A percentile compares a stretch with the other conserved stretches of the same genome.
Conservation (phyloP, 2,888 invertebrate species). For the Proisotoma minuta region DNA sequence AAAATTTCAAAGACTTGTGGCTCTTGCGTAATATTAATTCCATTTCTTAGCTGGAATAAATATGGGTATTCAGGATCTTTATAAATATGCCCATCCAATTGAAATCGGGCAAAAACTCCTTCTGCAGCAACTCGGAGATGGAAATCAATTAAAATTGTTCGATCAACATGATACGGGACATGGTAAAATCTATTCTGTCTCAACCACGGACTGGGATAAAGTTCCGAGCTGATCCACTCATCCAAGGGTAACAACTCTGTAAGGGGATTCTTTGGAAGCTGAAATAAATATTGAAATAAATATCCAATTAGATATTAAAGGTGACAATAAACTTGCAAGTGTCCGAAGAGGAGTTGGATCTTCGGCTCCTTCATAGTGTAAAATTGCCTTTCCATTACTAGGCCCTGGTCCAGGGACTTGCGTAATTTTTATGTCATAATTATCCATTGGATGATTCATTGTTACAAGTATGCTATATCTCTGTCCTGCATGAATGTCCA, state of each 20-base stretch:
- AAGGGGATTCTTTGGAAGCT: too few relatives aligned
- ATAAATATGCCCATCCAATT: slow-evolving; percentile 29
- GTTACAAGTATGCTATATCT: slow-evolving; percentile 28
- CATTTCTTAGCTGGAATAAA: slow-evolving; percentile 14
- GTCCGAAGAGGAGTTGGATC: slow-evolving; percentile 20
- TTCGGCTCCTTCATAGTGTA: slow-evolving; percentile 23
- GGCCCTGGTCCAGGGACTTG: slow-evolving; percentile 28
- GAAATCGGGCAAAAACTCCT: slow-evolving; percentile 7
- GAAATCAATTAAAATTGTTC: slow-evolving; percentile 23
- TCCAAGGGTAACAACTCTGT: too few relatives aligned
- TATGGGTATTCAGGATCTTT: slow-evolving; percentile 29
- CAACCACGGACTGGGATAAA: slow-evolving; percentile 21
- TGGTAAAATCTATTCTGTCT: slow-evolving; percentile 28
- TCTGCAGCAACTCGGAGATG: neutral
- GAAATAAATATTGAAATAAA: too few relatives aligned
- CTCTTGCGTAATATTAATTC: slow-evolving; percentile 27
- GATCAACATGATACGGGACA: slow-evolving; percentile 21
- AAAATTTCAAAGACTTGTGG: slow-evolving; percentile 33
- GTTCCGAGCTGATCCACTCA: slow-evolving; percentile 25
- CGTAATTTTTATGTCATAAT: slow-evolving; percentile 24
- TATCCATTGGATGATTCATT: slow-evolving; percentile 26
- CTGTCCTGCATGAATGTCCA: slow-evolving; percentile 29
- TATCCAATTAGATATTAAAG: too few relatives aligned
- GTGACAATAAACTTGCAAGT: neutral
- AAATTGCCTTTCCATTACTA: slow-evolving; percentile 25